Percentiles rank a stretch among this genome's conserved stretches.
phyloP scores from a whole-genome alignment of 2,888 invertebrate species.

The Sepioteuthis lessoniana region DNA sequence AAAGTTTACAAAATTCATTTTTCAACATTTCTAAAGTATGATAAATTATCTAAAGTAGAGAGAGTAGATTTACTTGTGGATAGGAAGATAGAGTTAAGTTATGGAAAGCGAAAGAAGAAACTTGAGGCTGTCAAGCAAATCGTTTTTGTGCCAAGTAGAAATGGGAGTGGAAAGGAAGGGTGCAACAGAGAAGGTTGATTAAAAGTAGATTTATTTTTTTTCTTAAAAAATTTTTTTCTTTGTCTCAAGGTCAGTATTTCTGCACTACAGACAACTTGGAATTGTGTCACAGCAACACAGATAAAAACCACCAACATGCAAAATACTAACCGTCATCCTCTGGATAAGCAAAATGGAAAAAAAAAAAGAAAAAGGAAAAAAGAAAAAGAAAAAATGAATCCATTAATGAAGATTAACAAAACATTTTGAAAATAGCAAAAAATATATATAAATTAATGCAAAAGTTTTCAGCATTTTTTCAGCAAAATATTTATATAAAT shows the following conservation, averaged over 20 bases:
- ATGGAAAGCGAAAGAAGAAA: not conserved
- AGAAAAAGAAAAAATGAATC: not conserved
- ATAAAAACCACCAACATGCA: not conserved
- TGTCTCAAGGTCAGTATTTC: not conserved
- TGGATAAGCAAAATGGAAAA: not conserved
- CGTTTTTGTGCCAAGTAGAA: not conserved
- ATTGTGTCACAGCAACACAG: not conserved
- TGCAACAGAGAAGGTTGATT: not conserved
- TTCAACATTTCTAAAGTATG: too few species aligned
- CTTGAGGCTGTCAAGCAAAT: not conserved
- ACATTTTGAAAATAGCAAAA: not conserved
- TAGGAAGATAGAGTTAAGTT: not conserved
- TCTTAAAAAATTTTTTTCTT: not conserved
- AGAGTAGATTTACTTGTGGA: not conserved
- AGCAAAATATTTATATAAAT: too few species aligned
- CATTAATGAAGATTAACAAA: not conserved
- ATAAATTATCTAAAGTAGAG: not conserved
- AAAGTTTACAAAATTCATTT: too few species aligned
- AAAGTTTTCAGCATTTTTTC: too few species aligned
- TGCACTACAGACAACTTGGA: not conserved
- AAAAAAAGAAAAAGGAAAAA: constrained; percentile 1
- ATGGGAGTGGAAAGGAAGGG: not conserved
- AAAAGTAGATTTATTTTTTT: too few species aligned
- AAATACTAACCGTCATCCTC: constrained; percentile 41
- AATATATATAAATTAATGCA: not conserved